Base-by-base conservation (phyloP, 1,140 invertebrate genomes). In the Bombus waltoni region DNA sequence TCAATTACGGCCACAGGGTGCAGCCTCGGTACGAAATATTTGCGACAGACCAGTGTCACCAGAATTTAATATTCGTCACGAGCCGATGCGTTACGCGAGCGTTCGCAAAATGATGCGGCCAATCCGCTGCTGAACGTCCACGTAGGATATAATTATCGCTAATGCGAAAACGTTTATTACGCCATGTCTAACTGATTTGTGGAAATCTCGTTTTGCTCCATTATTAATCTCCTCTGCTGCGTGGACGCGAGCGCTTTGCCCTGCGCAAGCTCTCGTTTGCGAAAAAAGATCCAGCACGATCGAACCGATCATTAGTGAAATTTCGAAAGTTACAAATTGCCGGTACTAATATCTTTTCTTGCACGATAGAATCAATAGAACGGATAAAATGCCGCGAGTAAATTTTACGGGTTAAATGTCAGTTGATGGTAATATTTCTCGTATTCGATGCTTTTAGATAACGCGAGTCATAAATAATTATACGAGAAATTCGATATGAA, bases 11-110 rank as follows among this genome's bases (percentile, higher is more conserved):
- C 32, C 22, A 42, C 57, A 78, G 65, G 62, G 42, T 22, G 35
- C 53, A 22, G 42, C 47, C 15, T 53, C 65, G 65, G 65, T 38
- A 68, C 42, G 32, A 22, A 38, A 62, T 62, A 62, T n/a, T 62
- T n/a, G 59, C 11, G 28, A 62, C 59, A n/a, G 59, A n/a, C 10
- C 59, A 62, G 28, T 62, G 59, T 22, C 40, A 18, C 35, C 44
- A 2, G 77, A 81, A 86, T 81, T 81, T 83, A 62, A 88, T 83
- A 88, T 83, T 74, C 68, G 62, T 40, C 47, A 11, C 15, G 47
- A 22, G 40, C 57, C 53, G 42, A 71, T 35, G 59, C 59, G 28
- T 62, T 62, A 62, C 59, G 6, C 5, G 47, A 22, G 4, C 32
- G 25, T 32, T 18, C 5, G 74, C 74, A 38, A 75, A 40, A 28